Percentiles rank a stretch among this genome's conserved stretches.
Evolutionary conservation across 2,113 vertebrate species (phyloP).

Genomic region (Odobenus rosmarus): DNA sequence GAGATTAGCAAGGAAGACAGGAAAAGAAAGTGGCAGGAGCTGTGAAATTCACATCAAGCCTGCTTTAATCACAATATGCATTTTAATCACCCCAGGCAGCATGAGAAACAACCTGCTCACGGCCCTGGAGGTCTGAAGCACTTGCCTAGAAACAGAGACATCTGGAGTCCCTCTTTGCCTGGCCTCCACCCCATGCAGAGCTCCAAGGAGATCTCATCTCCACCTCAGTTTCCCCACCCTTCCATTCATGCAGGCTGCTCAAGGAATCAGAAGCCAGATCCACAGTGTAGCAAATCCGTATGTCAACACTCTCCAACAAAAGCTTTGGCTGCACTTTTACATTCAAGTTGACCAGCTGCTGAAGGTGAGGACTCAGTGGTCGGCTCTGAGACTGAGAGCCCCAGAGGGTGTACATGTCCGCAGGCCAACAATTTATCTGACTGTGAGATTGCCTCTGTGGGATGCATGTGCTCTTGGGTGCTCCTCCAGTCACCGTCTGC

Average conservation of each 20-base stretch:
- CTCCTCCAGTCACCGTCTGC: neutral
- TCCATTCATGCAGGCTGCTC: neutral
- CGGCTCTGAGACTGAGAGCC: neutral
- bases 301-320: neutral
- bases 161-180: neutral
- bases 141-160: neutral
- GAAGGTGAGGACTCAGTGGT: neutral
- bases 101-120: neutral
- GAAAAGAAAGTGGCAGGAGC: neutral
- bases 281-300: rapidly evolving
- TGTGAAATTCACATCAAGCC: neutral
- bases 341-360: neutral
- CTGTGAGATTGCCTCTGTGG: rapidly evolving
- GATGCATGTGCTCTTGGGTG: rapidly evolving
- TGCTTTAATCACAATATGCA: neutral
- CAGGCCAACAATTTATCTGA: neutral
- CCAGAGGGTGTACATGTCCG: too few species aligned
- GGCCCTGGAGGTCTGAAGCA: neutral
- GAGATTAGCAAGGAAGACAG: neutral
- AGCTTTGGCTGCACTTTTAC: neutral
- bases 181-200: neutral
- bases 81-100: neutral
- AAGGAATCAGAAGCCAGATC: neutral
- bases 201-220: neutral
- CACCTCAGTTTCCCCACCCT: neutral